These are phyloP conservation scores for Halesus radiatus DNA, from an alignment of 1,140 invertebrate species.

Conservation along the genomic window DNA sequence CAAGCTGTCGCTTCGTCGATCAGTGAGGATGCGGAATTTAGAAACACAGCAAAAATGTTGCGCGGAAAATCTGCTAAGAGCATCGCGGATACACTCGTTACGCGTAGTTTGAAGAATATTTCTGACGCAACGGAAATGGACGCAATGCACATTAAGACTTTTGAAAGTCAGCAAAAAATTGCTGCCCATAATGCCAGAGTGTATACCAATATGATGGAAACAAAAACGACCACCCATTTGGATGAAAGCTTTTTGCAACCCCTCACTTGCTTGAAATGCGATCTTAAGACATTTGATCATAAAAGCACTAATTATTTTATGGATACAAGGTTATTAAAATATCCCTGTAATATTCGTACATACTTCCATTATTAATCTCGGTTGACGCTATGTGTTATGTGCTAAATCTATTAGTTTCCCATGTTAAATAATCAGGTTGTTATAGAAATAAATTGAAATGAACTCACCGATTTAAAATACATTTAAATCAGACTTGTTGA, in stretches of 20 bases:
- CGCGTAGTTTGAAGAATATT: slow-evolving; percentile 74
- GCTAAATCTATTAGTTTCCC: too few species aligned
- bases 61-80: slow-evolving; percentile 81
- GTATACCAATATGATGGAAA: slow-evolving; percentile 66
- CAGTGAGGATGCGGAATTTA: slow-evolving; percentile 61
- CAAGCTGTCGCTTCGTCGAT: slow-evolving; percentile 68
- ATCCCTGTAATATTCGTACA: neutral
- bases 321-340: slow-evolving; percentile 74
- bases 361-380: neutral
- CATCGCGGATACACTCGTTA: slow-evolving; percentile 77
- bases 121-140: slow-evolving; percentile 65
- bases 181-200: slow-evolving; percentile 61
- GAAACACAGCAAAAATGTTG: slow-evolving; percentile 70
- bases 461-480: too few species aligned
- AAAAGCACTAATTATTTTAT: slow-evolving; percentile 73
- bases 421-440: too few species aligned
- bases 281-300: slow-evolving; percentile 75
- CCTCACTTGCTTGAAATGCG: slow-evolving; percentile 71
- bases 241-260: slow-evolving; percentile 72
- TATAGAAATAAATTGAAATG: too few species aligned
- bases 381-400: too few species aligned
- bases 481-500: too few species aligned
- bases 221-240: slow-evolving; percentile 59
- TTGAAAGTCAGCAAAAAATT: slow-evolving; percentile 62
- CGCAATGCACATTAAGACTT: slow-evolving; percentile 54